phyloP scores from a whole-genome alignment of 1,140 invertebrate genomes.

The Aplysia californica region DNA sequence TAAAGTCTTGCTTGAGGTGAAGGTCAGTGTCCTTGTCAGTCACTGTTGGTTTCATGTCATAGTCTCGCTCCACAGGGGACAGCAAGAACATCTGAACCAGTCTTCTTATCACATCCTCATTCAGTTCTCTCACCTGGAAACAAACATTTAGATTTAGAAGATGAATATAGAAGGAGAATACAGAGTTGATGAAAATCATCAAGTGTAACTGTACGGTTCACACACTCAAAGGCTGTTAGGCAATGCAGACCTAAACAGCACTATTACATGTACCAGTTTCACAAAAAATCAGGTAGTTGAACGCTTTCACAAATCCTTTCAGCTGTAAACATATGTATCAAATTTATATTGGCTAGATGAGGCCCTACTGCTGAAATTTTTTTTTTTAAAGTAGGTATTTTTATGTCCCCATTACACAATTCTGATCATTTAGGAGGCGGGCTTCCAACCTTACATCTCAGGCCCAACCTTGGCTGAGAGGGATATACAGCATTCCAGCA shows the following conservation, averaged over 20 bases:
- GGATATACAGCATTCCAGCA: too few relatives aligned
- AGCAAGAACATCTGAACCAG: constrained; percentile 83
- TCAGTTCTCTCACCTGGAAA: constrained; percentile 71
- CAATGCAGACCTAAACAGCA: background rate
- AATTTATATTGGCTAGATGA: too few relatives aligned
- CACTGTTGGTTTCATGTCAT: constrained; percentile 82
- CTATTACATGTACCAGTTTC: background rate
- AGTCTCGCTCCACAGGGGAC: constrained; percentile 72
- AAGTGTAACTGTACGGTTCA: background rate
- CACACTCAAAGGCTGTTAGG: background rate
- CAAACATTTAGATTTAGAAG: too few relatives aligned
- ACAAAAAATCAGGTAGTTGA: background rate
- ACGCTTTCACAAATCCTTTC: too few relatives aligned
- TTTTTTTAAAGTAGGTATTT: too few relatives aligned
- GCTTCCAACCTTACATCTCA: too few relatives aligned
- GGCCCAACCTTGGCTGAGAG: too few relatives aligned
- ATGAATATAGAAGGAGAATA: too few relatives aligned
- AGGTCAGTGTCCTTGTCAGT: constrained; percentile 68
- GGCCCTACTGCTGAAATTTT: too few relatives aligned
- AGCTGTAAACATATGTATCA: too few relatives aligned
- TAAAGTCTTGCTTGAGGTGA: constrained; percentile 18
- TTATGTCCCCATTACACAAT: too few relatives aligned
- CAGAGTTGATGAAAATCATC: background rate
- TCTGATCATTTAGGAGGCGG: too few relatives aligned
- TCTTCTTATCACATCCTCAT: constrained; percentile 81